Evolutionary conservation across 2,797 vertebrate genomes (phyloP).

Genomic region (Pteropus rufus): DNA sequence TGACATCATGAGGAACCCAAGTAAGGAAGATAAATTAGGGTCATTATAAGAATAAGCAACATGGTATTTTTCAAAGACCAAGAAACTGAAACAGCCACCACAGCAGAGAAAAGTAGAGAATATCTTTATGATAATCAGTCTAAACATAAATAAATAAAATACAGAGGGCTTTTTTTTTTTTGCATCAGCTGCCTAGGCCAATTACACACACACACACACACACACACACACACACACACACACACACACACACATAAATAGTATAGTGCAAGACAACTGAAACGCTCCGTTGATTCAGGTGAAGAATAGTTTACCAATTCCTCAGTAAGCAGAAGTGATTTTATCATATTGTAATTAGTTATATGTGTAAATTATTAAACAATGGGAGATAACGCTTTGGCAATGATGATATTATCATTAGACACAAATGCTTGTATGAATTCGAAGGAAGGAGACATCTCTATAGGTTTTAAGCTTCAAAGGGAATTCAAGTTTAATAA

Average conservation of each 20-base stretch:
- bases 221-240: neutral
- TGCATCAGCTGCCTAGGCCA: neutral
- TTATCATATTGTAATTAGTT: neutral
- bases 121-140: neutral
- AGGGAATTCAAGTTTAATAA: neutral
- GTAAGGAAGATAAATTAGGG: neutral
- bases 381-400: neutral
- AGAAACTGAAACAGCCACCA: neutral
- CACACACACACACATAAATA: neutral
- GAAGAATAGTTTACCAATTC: neutral
- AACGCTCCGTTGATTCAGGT: neutral
- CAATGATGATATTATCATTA: neutral
- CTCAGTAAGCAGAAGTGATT: neutral
- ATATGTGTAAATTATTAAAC: neutral
- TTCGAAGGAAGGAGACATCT: neutral
- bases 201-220: neutral
- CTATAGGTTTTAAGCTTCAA: slow-evolving; percentile 39
- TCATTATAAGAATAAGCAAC: neutral
- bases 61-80: neutral
- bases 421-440: neutral
- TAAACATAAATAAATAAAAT: neutral
- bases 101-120: neutral
- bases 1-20: neutral
- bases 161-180: neutral
- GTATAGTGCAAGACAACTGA: neutral